phyloP scores from a whole-genome alignment of 37 sponge, comb jelly and placozoan species.

The Amphimedon queenslandica region DNA sequence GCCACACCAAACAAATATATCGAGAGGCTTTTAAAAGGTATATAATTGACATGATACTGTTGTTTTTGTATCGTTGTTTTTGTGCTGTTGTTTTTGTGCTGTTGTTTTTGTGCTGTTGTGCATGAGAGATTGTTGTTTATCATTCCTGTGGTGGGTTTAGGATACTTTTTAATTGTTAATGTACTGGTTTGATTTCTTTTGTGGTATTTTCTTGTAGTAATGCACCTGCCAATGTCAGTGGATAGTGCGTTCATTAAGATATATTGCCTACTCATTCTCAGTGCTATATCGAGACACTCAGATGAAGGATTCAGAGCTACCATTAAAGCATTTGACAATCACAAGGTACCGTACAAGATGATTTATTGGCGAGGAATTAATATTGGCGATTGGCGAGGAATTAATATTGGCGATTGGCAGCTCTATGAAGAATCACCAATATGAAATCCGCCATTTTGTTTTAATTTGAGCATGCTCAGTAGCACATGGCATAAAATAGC shows the following conservation, averaged over 20 bases:
- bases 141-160: neutral
- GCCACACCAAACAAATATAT: neutral
- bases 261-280: constrained; percentile 58
- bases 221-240: constrained; percentile 10
- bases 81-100: neutral
- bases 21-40: neutral
- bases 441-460: no score
- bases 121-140: no score
- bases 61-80: neutral
- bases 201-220: neutral
- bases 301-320: constrained; percentile 59
- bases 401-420: no score
- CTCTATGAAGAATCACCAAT: no score
- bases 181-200: neutral
- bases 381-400: no score
- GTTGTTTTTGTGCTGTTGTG: neutral
- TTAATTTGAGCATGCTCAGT: no score
- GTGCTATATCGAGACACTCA: constrained; percentile 55
- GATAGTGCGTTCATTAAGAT: constrained; percentile 59
- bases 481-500: no score
- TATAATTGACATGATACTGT: neutral
- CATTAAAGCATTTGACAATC: constrained; percentile 45
- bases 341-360: constrained; percentile 60
- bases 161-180: neutral
- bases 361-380: no score